A percentile compares a stretch with the other conserved stretches of the same genome.
Conservation (phyloP, 2,797 vertebrate genomes). For the Coracias cyanogaster region DNA sequence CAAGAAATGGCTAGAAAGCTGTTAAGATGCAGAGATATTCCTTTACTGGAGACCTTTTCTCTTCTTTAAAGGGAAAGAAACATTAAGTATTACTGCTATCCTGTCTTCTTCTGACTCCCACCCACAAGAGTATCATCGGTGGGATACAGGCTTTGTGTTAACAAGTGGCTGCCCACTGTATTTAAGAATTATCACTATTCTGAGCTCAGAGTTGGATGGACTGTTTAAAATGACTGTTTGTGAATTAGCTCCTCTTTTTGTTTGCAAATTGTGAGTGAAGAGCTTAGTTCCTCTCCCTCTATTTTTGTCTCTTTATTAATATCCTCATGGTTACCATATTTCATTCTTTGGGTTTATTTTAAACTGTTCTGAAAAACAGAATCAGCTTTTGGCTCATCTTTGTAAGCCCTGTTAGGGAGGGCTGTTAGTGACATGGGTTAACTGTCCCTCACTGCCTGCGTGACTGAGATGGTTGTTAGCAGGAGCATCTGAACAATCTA, state of each 20-base stretch:
- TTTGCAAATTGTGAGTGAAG: background rate
- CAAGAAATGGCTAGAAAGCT: conserved; percentile 7
- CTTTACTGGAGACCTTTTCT: background rate
- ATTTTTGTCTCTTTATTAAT: conserved; percentile 34
- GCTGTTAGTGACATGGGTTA: background rate
- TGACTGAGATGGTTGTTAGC: background rate
- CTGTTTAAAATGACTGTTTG: background rate
- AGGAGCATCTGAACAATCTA: background rate
- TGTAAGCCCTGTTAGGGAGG: background rate
- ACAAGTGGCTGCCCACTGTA: background rate
- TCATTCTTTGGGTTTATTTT: background rate
- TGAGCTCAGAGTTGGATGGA: background rate
- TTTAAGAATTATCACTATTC: conserved; percentile 6
- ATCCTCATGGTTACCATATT: background rate
- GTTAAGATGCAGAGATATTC: background rate
- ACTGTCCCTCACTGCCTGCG: background rate
- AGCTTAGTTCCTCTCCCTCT: background rate
- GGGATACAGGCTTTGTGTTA: background rate
- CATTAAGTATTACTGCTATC: background rate
- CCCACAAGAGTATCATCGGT: background rate
- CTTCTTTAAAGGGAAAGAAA: conserved; percentile 12
- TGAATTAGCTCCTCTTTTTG: background rate
- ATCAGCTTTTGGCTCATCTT: background rate
- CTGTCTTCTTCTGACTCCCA: background rate
- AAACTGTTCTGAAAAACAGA: background rate